Base-by-base conservation (phyloP, 1,140 invertebrate species). In the Bombus vancouverensis region DNA sequence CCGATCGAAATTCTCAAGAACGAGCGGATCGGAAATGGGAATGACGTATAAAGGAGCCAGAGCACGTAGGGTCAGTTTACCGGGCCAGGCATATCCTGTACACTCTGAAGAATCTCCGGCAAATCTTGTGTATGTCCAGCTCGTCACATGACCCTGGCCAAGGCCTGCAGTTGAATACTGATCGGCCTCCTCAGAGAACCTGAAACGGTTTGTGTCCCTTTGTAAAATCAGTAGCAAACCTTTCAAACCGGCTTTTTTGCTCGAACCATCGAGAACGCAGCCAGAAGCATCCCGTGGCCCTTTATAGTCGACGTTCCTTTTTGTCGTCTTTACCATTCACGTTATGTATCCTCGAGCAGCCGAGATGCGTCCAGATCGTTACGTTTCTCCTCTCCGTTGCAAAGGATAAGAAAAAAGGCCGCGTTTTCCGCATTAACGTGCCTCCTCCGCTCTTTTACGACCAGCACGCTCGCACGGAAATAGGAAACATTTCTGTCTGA, bases 51-150 rank as follows among this genome's bases (percentile, higher is more conserved):
- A 89, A 90, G 89, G 89, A 91, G 91, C 91, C 91, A 81, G 85
- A 87, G 90, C 91, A 92, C 91, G 91, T 91, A 91, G 90, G 90
- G 87, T 92, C 91, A 91, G 91, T 92, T 91, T 92, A 88, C 90
- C 90, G 81, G 90, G 74, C 88, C 83, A 87, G 89, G 88, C 89
- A 91, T 89, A 90, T 92, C 89, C 88, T 90, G 88, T 91, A 91
- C 81, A 82, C 86, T 78, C 85, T 88, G 88, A 91, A 89, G 91
- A 91, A 91, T 91, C 91, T 87, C 81, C 83, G 79, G 81, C 89
- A 89, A 91, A 92, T 91, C 91, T 92, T 91, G 87, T 89, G 88
- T 91, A 90, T 80, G 90, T 92, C 88, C 91, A 90, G 86, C 86
- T 83, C 88, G 86, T 89, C 88, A 83, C 90, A 89, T 89, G 90